Evolutionary conservation across 2,113 vertebrate genomes (phyloP).

Genomic region (Pyrgilauda ruficollis): DNA sequence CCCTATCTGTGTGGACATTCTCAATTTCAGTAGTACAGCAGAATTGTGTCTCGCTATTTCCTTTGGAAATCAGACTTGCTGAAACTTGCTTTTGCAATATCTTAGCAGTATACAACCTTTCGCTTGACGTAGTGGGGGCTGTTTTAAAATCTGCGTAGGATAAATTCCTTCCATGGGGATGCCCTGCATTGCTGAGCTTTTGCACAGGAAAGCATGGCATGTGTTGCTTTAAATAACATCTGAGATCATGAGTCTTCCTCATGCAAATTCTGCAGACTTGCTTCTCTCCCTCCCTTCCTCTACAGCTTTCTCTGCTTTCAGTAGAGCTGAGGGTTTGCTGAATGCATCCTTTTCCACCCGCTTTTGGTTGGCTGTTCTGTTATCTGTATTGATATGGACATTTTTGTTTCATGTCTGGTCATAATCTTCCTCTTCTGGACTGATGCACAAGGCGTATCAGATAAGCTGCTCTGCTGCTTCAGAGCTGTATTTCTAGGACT

Average conservation of each 20-base stretch:
- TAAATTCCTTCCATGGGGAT: neutral
- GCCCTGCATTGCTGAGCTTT: neutral
- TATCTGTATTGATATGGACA: neutral
- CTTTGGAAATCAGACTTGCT: neutral
- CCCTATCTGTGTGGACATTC: neutral
- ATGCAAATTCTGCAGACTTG: neutral
- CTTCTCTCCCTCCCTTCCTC: neutral
- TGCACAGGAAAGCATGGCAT: neutral
- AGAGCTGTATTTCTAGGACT: neutral
- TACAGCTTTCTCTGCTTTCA: neutral
- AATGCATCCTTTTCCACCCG: neutral
- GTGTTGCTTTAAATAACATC: neutral
- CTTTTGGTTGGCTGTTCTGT: neutral
- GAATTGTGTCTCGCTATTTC: fast-evolving
- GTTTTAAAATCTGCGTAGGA: neutral
- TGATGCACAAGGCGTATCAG: neutral
- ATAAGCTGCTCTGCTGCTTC: neutral
- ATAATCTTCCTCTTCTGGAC: neutral
- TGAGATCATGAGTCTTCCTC: neutral
- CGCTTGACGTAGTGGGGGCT: neutral
- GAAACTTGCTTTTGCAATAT: neutral
- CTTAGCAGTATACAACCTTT: neutral
- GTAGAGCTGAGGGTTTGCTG: neutral
- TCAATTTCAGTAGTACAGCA: neutral
- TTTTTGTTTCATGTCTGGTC: neutral